phyloP scores from a whole-genome alignment of 2,113 vertebrate species.

The Mus pahari region DNA sequence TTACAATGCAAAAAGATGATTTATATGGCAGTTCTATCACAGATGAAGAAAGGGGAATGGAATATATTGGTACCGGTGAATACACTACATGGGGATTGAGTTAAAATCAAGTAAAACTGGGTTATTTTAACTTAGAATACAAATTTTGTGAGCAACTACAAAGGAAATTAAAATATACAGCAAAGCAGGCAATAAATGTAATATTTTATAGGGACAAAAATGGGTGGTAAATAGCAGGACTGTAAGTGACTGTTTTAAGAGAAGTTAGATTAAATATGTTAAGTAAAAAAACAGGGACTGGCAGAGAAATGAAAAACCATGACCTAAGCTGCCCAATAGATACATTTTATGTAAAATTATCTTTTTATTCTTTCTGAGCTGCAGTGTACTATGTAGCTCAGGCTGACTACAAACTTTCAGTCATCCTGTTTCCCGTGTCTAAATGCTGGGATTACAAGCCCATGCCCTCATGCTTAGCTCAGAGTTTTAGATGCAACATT shows the following conservation, averaged over 20 bases:
- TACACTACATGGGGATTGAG: neutral
- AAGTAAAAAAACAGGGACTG: neutral
- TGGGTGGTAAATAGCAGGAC: neutral
- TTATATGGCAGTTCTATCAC: too few species aligned
- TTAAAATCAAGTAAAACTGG: neutral
- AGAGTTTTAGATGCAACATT: neutral
- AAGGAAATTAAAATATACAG: neutral
- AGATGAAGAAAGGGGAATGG: neutral
- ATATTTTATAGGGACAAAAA: neutral
- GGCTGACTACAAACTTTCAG: neutral
- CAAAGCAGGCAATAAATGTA: neutral
- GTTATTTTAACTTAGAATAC: neutral
- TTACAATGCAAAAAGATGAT: neutral
- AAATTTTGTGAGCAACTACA: neutral
- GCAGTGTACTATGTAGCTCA: neutral
- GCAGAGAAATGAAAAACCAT: neutral
- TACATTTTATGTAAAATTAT: neutral
- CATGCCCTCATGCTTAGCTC: neutral
- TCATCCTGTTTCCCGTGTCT: accelerated
- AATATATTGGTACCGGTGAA: neutral
- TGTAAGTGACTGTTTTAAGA: neutral
- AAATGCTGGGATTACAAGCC: neutral
- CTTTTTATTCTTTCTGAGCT: neutral
- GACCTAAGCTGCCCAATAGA: neutral
- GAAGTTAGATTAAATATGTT: neutral